Conservation (phyloP, 92 coral and sea anemone genomes). For the Heteractis magnifica region DNA sequence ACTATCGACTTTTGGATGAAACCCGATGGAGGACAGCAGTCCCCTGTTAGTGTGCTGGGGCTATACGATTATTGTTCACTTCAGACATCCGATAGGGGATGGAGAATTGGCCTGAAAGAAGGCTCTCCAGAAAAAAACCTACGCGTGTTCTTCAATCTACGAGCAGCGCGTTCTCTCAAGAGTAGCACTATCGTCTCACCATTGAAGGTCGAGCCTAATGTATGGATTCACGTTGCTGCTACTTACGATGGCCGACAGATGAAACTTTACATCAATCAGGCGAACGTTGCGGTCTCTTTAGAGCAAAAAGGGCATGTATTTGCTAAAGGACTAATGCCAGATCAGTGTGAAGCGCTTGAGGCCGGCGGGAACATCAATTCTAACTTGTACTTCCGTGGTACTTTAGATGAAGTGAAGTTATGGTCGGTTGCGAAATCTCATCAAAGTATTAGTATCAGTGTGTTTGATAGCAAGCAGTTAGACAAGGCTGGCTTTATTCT, state of each 20-base stretch:
- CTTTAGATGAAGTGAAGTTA: constrained; percentile 83
- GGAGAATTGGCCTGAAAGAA: constrained; percentile 84
- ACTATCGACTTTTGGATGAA: constrained; percentile 92
- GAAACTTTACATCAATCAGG: constrained; percentile 93
- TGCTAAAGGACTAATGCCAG: constrained; percentile 62
- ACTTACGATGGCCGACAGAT: constrained; percentile 84
- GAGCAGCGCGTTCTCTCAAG: constrained; percentile 69
- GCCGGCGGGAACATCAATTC: constrained; percentile 81
- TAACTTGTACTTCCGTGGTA: constrained; percentile 75
- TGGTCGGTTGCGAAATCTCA: constrained; percentile 92
- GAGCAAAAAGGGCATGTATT: constrained; percentile 90
- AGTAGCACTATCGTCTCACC: constrained; percentile 73
- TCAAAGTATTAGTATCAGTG: constrained; percentile 61
- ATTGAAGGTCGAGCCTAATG: constrained; percentile 69
- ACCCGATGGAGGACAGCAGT: constrained; percentile 96
- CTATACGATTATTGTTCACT: constrained; percentile 82
- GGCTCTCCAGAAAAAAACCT: constrained; percentile 63
- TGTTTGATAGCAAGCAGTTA: constrained; percentile 40
- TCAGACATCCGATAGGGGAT: constrained; percentile 71
- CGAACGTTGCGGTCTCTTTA: constrained; percentile 80
- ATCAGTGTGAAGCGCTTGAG: constrained; percentile 78
- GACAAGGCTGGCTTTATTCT: constrained; percentile 29
- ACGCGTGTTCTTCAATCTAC: constrained; percentile 83
- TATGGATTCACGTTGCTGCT: constrained; percentile 94
- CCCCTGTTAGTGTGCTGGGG: constrained; percentile 77